These are phyloP conservation scores for Desmophyllum pertusum DNA, from an alignment of 92 coral and sea anemone genomes.

Conservation along the genomic window DNA sequence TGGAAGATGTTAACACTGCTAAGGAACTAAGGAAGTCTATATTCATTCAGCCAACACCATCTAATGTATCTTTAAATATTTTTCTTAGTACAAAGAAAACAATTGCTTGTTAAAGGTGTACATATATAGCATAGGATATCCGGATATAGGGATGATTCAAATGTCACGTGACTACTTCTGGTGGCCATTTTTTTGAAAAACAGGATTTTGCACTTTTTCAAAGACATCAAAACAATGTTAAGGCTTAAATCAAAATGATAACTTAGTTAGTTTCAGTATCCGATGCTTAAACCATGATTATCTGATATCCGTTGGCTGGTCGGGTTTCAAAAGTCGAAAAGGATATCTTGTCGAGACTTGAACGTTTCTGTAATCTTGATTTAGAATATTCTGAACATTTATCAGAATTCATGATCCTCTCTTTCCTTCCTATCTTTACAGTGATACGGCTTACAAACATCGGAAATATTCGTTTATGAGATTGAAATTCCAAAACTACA, in stretches of 20 bases:
- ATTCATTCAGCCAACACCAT: neutral
- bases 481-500: neutral
- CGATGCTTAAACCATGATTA: neutral
- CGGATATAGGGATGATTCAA: neutral
- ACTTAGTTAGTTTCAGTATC: neutral
- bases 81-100: neutral
- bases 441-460: neutral
- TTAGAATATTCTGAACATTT: neutral
- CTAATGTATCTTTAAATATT: neutral
- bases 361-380: neutral
- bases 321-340: neutral
- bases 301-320: neutral
- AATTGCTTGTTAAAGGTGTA: neutral
- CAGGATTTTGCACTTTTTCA: neutral
- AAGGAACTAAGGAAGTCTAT: too few relatives aligned
- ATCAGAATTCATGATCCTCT: neutral
- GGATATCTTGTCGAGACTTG: slow-evolving; percentile 18
- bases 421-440: neutral
- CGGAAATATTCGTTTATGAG: neutral
- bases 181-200: neutral
- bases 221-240: neutral
- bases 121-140: neutral
- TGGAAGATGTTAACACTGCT: too few relatives aligned
- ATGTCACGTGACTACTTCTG: slow-evolving; percentile 10
- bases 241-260: neutral